These are phyloP conservation scores for Drosophila meridionalis DNA, from an alignment of 2,888 invertebrate genomes.

Conservation along the genomic window DNA sequence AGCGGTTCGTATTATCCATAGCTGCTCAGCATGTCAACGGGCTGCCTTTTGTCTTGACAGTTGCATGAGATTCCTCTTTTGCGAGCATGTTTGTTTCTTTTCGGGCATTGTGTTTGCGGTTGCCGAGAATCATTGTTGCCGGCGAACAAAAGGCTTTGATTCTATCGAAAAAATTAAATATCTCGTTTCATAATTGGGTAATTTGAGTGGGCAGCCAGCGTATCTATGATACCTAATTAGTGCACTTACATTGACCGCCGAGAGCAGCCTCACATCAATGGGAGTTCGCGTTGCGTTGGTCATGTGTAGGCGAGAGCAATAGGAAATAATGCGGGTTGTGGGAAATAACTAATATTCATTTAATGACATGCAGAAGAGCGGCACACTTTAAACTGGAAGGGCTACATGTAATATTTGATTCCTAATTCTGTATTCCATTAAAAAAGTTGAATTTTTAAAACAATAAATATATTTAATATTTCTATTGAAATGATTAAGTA, in stretches of 20 bases:
- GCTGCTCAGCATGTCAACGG: slow-evolving; percentile 62
- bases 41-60: slow-evolving; percentile 73
- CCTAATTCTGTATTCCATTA: not conserved
- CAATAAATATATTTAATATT: not conserved
- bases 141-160: slow-evolving; percentile 55
- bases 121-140: slow-evolving; percentile 51
- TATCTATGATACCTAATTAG: slow-evolving; percentile 63
- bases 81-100: slow-evolving; percentile 25
- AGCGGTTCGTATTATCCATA: slow-evolving; percentile 46
- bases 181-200: slow-evolving; percentile 68
- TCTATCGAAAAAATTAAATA: slow-evolving; percentile 47
- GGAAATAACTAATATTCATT: not conserved
- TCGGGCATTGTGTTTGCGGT: slow-evolving; percentile 54
- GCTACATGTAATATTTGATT: not conserved
- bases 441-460: not conserved
- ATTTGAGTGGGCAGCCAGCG: slow-evolving; percentile 69
- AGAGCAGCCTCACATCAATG: not conserved
- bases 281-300: too few relatives aligned
- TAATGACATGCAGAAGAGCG: not conserved
- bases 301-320: not conserved
- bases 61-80: slow-evolving; percentile 61
- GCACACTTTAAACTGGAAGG: not conserved
- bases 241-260: not conserved
- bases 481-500: too few relatives aligned
- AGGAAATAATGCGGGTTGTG: not conserved